A percentile compares a stretch with the other conserved stretches of the same genome.
Conservation (phyloP, 2,113 vertebrate species). For the Spilogale gracilis region DNA sequence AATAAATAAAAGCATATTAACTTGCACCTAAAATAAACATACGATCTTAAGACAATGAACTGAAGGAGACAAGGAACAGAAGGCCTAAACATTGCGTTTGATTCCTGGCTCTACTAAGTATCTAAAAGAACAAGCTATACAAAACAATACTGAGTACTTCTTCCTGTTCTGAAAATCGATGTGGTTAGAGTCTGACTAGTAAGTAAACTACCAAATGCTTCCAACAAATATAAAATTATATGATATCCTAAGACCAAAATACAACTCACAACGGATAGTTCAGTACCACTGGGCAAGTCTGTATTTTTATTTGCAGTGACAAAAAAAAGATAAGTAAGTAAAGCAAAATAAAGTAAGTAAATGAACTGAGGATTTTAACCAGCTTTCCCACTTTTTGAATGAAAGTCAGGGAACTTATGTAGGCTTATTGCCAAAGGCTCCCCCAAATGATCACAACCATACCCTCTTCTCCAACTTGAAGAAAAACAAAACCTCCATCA, state of each 20-base stretch:
- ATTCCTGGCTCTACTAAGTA: not conserved
- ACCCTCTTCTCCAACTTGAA: not conserved
- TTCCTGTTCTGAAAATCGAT: not conserved
- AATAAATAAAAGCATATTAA: conserved; percentile 4
- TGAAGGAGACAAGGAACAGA: not conserved
- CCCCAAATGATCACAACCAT: not conserved
- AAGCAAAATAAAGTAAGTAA: not conserved
- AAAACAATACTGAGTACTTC: not conserved
- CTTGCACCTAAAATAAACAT: not conserved
- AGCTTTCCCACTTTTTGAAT: not conserved
- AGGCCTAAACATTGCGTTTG: not conserved
- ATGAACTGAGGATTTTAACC: not conserved
- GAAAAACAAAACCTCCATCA: not conserved
- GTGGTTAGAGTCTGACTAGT: not conserved
- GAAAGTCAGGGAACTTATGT: not conserved
- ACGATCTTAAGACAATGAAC: not conserved
- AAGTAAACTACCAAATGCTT: conserved; percentile 6
- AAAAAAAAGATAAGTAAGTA: not conserved
- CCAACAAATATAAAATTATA: not conserved
- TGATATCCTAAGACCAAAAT: not conserved
- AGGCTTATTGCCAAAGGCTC: not conserved
- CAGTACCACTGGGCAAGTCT: not conserved
- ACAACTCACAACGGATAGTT: not conserved
- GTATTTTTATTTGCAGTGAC: not conserved
- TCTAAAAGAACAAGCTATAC: not conserved